These are phyloP conservation scores for Scaeva pyrastri DNA, from an alignment of 2,888 invertebrate species.

Conservation along the genomic window DNA sequence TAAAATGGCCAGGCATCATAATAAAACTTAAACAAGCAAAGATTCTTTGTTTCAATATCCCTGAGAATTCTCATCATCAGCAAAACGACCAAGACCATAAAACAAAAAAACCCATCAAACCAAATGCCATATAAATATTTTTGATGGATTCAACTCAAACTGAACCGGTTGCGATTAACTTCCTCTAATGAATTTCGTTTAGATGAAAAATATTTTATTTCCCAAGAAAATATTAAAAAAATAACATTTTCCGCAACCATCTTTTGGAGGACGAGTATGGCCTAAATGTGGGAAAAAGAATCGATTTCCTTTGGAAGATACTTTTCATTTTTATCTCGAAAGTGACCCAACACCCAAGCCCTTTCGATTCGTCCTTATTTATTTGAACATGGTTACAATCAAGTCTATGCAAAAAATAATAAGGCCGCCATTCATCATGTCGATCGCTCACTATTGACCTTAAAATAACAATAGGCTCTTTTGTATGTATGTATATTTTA, in stretches of 20 bases:
- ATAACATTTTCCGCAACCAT: background rate
- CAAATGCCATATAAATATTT: slow-evolving; percentile 1
- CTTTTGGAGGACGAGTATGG: too few species aligned
- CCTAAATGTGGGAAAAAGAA: background rate
- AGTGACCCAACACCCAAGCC: background rate
- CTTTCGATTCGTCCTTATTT: background rate
- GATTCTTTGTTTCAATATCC: background rate
- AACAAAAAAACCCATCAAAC: background rate
- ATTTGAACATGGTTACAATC: background rate
- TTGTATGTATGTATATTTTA: background rate
- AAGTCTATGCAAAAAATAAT: background rate
- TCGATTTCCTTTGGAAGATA: too few species aligned
- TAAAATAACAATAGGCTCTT: background rate
- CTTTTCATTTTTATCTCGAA: background rate
- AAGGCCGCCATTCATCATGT: background rate
- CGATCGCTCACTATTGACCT: slow-evolving; percentile 3
- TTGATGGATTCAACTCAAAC: background rate
- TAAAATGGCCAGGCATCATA: background rate
- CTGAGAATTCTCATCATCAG: background rate
- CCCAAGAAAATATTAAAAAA: background rate
- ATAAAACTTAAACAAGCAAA: background rate
- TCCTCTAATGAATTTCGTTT: background rate
- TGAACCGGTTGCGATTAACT: slow-evolving; percentile 5
- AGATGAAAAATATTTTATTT: background rate
- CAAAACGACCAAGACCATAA: background rate